Evolutionary conservation across 2,113 vertebrate genomes (phyloP).

Genomic region (Oreochromis spilurus): DNA sequence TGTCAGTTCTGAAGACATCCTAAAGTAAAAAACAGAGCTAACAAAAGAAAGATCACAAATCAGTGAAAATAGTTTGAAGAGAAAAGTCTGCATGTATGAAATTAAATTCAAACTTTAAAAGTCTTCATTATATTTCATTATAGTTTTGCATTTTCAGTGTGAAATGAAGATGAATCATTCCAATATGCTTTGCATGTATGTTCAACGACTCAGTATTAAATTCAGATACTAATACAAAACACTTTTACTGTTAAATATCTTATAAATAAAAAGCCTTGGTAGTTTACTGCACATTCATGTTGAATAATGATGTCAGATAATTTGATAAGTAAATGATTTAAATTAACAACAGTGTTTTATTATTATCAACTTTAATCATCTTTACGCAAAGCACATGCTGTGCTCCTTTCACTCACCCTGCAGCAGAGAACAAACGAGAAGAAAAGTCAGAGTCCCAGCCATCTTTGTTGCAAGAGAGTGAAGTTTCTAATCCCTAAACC

Average conservation of each 20-base stretch:
- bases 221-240: neutral
- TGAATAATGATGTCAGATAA: neutral
- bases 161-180: neutral
- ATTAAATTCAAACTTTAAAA: neutral
- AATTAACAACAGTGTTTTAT: neutral
- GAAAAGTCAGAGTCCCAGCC: neutral
- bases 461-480: neutral
- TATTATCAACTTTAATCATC: neutral
- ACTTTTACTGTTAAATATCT: neutral
- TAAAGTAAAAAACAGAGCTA: too few relatives aligned
- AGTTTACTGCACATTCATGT: neutral
- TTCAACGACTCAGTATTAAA: neutral
- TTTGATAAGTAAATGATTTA: neutral
- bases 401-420: neutral
- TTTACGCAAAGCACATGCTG: neutral
- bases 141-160: fast-evolving
- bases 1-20: too few relatives aligned
- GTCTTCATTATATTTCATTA: too few relatives aligned
- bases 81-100: neutral
- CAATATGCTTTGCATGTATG: too few relatives aligned
- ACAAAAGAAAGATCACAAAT: too few relatives aligned
- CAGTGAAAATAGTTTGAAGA: too few relatives aligned
- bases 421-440: neutral
- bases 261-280: neutral
- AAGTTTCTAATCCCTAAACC: too few relatives aligned